Evolutionary conservation across 2,888 invertebrate species (phyloP), one percentile per base, ranked within the genome.

Genomic region (Copidosoma aretas): DNA sequence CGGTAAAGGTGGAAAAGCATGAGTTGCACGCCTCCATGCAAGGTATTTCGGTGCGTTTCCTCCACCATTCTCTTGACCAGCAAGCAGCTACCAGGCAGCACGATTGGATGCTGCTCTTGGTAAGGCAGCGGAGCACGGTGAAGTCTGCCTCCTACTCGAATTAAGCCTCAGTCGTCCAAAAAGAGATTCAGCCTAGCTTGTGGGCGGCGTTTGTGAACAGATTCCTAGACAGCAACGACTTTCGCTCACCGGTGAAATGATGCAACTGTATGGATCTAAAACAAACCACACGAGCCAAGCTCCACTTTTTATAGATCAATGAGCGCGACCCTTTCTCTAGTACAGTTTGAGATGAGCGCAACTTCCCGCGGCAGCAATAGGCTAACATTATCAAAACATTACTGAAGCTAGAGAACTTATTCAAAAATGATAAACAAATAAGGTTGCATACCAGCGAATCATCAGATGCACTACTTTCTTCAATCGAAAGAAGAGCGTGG

Each of bases 141-240:
- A 4, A 59, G 52, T 15, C 59, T 46, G 1, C 59, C 65, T 15
- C 59, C 60, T 0, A 65, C 65, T 53, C 65, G 32, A n/a, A 60
- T 25, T n/a, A 65, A 32, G 4, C 59, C 54, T 8, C 41, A 5
- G 8, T 49, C 53, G 41, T 43, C 39, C 5, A 65, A 25, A 12
- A 65, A 65, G 2, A 60, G 65, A 12, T 10, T 22, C 46, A 64
- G 57, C 19, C 24, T 41, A n/a, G 15, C 2, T 12, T 56, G 56
- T 41, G 3, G 8, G 2, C 32, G 1, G 25, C 12, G 14, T 21
- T 22, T 21, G 21, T 25, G 15, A 10, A 2, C 39, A 10, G 15
- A 21, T 3, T 15, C 5, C 3, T 46, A 17, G n/a, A 60, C 46
- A 0, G 52, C 53, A 39, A 8, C 3, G 8, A 8, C 8, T 32